Evolutionary conservation across 2,888 invertebrate genomes (phyloP).

Genomic region (Trichopria drosophilae): DNA sequence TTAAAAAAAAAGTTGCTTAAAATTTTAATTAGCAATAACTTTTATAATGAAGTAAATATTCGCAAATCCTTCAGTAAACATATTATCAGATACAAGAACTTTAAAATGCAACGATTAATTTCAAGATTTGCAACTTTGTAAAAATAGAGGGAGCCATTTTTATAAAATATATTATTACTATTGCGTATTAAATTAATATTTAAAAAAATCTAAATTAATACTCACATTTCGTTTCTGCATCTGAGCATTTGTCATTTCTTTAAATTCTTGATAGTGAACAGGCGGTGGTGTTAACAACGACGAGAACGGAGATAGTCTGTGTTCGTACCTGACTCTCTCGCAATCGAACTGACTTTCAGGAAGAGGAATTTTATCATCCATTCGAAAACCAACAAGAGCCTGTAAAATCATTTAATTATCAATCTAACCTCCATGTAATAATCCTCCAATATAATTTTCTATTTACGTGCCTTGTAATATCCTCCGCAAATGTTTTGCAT

Average conservation of each 20-base stretch:
- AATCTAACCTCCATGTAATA: constrained; percentile 1
- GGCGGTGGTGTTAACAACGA: constrained; percentile 86
- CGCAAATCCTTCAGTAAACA: no score
- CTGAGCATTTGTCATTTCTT: constrained; percentile 71
- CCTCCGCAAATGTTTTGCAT: constrained; percentile 94
- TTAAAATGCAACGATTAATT: constrained; percentile 1
- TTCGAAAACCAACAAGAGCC: constrained; percentile 87
- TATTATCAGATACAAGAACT: no score
- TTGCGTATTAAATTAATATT: constrained; percentile 2
- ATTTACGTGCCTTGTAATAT: constrained; percentile 85
- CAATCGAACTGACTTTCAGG: constrained; percentile 90
- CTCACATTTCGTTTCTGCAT: constrained; percentile 52
- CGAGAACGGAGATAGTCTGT: constrained; percentile 88
- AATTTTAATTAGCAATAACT: no score
- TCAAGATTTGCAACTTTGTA: no score
- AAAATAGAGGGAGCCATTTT: no score
- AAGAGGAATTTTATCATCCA: constrained; percentile 82
- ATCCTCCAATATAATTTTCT: no score
- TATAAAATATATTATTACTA: not conserved
- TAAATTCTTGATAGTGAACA: constrained; percentile 86
- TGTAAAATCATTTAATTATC: constrained; percentile 38
- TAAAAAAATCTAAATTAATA: constrained; percentile 15
- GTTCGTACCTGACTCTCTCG: constrained; percentile 92
- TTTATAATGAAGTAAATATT: no score
- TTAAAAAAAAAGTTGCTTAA: no score